Evolutionary conservation across 2,797 vertebrate species (phyloP), one percentile per base, ranked within the genome.

Genomic region (Mycteria americana): DNA sequence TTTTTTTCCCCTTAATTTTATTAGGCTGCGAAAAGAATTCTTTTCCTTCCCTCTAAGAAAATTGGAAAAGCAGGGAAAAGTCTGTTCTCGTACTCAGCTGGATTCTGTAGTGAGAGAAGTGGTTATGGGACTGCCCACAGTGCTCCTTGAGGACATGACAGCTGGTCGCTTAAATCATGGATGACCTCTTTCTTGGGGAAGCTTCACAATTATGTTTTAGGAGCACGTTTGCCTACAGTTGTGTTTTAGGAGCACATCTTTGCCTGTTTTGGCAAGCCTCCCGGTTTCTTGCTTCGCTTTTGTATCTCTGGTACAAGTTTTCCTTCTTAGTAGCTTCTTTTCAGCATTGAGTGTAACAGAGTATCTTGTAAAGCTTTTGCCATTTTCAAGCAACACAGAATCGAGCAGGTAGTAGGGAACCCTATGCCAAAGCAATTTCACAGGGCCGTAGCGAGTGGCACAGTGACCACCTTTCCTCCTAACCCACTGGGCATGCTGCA

Each of bases 201-300:
- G 18, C 57, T 93, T 85, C 54, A 8, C 30, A 60, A 33, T 87
- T 91, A 77, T 39, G 7, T 86, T 93, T 94, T 50, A 94, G 88
- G 54, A 95, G 39, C 50, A 69, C 0, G 4, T 65, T 84, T 94
- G 18, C 48, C 37, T 67, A 13, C 30, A 54, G 22, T 87, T 88
- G 60, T 59, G 15, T 87, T 92, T 94, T 76, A 93, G 93, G 50
- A 94, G 51, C 39, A 86, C 7, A 45, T 43, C 14, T 77, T 94
- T 89, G 15, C 45, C 31, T 28, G 33, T n/a, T 77, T 87, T 57
- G 50, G 13, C 28, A 85, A 86, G 35, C 76, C 64, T 94, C 37
- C 53, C 50, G 37, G 9, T 92, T 97, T 96, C 43, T 88, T 86
- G 31, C 45, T 93, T 88, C 12, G 30, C 16, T 93, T 94, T 80